These are phyloP conservation scores for Thamnophis elegans DNA, from an alignment of 2,797 vertebrate species.

Conservation along the genomic window DNA sequence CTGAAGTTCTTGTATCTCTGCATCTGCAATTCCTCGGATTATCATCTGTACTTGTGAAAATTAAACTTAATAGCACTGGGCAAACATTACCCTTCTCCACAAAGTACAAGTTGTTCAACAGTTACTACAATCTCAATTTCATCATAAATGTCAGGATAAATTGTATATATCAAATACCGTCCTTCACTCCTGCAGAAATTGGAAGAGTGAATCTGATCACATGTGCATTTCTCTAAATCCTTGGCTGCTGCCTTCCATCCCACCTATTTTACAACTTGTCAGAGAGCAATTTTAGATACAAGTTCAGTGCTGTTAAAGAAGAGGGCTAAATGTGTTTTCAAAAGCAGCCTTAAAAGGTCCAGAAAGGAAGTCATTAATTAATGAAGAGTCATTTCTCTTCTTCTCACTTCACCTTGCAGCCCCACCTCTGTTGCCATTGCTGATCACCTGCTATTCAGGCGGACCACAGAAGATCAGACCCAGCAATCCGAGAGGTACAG, in stretches of 20 bases:
- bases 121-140: not conserved
- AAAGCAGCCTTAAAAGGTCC: not conserved
- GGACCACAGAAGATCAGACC: not conserved
- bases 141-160: not conserved
- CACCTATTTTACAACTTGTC: not conserved
- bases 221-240: not conserved
- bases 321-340: not conserved
- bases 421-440: not conserved
- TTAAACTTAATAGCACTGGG: not conserved
- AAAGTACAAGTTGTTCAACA: not conserved
- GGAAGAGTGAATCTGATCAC: not conserved
- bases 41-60: not conserved
- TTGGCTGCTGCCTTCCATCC: not conserved
- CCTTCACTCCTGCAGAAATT: not conserved
- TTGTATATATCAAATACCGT: not conserved
- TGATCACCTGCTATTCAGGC: not conserved
- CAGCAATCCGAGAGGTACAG: not conserved
- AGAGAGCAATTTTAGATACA: not conserved
- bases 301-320: not conserved
- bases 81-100: not conserved
- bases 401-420: not conserved
- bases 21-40: not conserved
- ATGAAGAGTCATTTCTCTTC: not conserved
- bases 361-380: not conserved
- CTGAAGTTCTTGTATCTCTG: not conserved